phyloP scores from a whole-genome alignment of 2,797 vertebrate genomes.

The Anolis apletophallus region DNA sequence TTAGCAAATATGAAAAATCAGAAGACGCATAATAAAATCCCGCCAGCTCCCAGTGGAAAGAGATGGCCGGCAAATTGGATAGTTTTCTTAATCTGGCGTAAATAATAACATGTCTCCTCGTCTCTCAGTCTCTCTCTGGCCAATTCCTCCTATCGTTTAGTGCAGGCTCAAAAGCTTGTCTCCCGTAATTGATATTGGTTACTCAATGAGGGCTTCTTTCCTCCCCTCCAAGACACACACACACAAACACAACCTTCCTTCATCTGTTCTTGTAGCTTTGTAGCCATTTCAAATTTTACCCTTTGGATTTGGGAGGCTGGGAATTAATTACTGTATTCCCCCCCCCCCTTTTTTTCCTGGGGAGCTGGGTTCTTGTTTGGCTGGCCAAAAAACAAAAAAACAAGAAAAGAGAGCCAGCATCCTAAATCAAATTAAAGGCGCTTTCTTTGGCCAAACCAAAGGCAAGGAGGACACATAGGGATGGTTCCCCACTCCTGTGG shows the following conservation, averaged over 20 bases:
- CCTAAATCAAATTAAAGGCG: neutral
- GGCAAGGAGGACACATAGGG: no score
- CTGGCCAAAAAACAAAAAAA: no score
- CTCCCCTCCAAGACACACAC: constrained; percentile 53
- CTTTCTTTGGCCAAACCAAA: neutral
- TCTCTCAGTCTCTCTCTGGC: constrained; percentile 80
- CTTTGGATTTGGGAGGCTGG: constrained; percentile 25
- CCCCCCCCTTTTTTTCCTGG: neutral
- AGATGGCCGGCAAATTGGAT: constrained; percentile 84
- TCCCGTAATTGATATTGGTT: constrained; percentile 83
- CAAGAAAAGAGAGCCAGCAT: neutral
- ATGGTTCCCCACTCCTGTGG: neutral
- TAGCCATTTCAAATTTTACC: constrained; percentile 75
- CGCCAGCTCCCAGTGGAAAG: constrained; percentile 81
- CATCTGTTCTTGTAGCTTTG: constrained; percentile 75
- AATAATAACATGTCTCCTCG: constrained; percentile 86
- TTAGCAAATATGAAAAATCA: constrained; percentile 85
- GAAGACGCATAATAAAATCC: constrained; percentile 85
- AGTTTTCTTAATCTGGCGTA: constrained; percentile 89
- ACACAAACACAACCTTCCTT: constrained; percentile 44
- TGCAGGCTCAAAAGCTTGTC: constrained; percentile 80
- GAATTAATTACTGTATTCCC: neutral
- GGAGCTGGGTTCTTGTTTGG: neutral
- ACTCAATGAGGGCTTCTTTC: constrained; percentile 76
- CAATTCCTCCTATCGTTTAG: constrained; percentile 87